Evolutionary conservation across 2,113 vertebrate genomes (phyloP).

Genomic region (Picathartes gymnocephalus): DNA sequence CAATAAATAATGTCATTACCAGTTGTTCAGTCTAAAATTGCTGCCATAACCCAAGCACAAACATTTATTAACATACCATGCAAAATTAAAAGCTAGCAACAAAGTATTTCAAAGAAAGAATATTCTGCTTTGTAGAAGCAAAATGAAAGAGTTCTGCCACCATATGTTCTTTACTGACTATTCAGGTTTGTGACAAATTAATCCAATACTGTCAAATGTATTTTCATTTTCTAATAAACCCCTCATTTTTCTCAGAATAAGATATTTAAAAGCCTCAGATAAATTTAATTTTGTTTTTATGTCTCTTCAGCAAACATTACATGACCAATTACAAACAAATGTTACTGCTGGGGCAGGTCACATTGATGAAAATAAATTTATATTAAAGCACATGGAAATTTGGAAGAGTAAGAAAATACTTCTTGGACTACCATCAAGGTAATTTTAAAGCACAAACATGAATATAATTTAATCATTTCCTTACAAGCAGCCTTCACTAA

Average conservation of each 20-base stretch:
- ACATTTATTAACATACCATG: not conserved
- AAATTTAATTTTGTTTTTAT: not conserved
- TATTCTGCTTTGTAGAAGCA: not conserved
- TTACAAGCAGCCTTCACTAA: not conserved
- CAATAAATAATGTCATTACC: not conserved
- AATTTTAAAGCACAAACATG: conserved; percentile 24
- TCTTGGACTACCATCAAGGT: conserved; percentile 21
- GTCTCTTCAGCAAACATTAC: not conserved
- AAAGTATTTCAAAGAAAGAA: not conserved
- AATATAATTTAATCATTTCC: conserved; percentile 22
- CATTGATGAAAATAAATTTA: not conserved
- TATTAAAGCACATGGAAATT: conserved; percentile 31
- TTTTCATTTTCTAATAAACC: not conserved
- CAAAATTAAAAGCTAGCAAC: not conserved
- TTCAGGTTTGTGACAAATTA: not conserved
- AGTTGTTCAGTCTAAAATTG: not conserved
- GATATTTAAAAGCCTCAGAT: not conserved
- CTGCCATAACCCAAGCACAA: not conserved
- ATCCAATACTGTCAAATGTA: not conserved
- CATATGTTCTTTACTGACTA: not conserved
- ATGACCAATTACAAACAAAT: not conserved
- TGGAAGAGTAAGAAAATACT: conserved; percentile 12
- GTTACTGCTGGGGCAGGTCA: not conserved
- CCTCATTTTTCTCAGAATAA: not conserved
- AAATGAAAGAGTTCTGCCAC: not conserved